Conservation (phyloP, 1,140 invertebrate genomes). For the Drosophila setifemur region DNA sequence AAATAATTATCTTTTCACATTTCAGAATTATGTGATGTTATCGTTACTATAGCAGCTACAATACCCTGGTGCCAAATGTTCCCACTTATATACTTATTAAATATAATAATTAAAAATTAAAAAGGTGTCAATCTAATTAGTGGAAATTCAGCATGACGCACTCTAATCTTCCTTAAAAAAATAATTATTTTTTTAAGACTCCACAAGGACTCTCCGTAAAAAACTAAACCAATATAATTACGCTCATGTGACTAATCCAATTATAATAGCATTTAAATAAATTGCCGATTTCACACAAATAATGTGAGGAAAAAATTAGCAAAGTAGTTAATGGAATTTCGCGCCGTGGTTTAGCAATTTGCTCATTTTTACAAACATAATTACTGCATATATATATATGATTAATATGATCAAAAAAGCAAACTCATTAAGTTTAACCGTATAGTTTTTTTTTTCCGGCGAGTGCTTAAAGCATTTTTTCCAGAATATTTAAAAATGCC, state of each 20-base stretch:
- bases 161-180: no score
- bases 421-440: no score
- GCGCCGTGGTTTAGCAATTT: background rate
- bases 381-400: no score
- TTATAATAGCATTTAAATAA: conserved; percentile 17
- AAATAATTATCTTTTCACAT: background rate
- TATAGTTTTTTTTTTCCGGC: no score
- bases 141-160: background rate
- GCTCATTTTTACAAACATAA: no score
- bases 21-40: background rate
- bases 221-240: conserved; percentile 11
- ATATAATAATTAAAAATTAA: background rate
- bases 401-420: no score
- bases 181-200: no score
- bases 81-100: no score
- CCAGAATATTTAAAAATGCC: background rate
- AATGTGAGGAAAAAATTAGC: background rate
- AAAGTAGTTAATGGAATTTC: conserved; percentile 7
- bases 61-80: no score
- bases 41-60: no score
- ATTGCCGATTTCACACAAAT: conserved; percentile 7
- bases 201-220: no score
- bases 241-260: conserved; percentile 1
- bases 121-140: background rate
- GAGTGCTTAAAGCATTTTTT: no score